Evolutionary conservation across 2,113 vertebrate species (phyloP).

Genomic region (Sceloporus undulatus): DNA sequence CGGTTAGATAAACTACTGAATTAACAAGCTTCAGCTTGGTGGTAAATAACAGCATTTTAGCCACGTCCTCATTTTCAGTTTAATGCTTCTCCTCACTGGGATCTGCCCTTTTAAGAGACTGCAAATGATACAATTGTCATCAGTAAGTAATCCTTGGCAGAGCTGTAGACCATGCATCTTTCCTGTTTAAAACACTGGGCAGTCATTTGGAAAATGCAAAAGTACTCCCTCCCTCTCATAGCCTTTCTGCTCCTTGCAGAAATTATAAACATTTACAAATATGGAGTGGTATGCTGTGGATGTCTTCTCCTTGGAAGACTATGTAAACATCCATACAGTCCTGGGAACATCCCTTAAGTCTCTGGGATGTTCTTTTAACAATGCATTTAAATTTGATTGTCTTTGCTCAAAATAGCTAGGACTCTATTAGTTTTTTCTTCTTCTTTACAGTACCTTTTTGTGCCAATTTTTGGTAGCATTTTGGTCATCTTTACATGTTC

Average conservation of each 20-base stretch:
- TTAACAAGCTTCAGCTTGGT: background rate
- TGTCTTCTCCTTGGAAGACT: slow-evolving; percentile 65
- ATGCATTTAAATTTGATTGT: slow-evolving; percentile 9
- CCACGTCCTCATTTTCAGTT: background rate
- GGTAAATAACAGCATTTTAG: background rate
- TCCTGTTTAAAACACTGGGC: slow-evolving; percentile 45
- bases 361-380: slow-evolving; percentile 40
- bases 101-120: background rate
- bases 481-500: background rate
- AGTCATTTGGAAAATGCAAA: slow-evolving; percentile 28
- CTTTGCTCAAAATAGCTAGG: slow-evolving; percentile 24
- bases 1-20: background rate
- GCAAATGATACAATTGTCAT: background rate
- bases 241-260: slow-evolving; percentile 45
- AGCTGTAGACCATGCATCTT: background rate
- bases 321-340: slow-evolving; percentile 76
- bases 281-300: slow-evolving; percentile 89
- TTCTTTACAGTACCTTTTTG: slow-evolving; percentile 9
- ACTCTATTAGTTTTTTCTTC: background rate
- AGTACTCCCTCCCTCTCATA: slow-evolving; percentile 24
- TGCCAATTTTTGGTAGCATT: slow-evolving; percentile 46
- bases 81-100: background rate
- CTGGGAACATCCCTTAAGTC: slow-evolving; percentile 50
- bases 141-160: background rate
- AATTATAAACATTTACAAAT: slow-evolving; percentile 79